Conservation (phyloP, 2,797 vertebrate species). For the Chloroceryle amazona region DNA sequence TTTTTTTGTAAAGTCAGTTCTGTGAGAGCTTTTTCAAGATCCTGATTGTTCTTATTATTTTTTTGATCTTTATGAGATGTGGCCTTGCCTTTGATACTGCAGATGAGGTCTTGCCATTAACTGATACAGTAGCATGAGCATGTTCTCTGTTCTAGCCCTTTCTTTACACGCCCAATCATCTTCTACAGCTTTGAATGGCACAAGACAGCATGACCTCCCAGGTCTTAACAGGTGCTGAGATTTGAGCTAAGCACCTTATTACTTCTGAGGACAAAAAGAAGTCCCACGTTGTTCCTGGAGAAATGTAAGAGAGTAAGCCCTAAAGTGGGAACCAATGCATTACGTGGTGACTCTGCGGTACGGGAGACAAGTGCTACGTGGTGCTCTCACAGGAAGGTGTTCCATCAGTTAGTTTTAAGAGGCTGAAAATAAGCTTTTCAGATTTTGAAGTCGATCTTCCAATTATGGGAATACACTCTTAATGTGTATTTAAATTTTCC, state of each 20-base stretch:
- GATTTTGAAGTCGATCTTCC: neutral
- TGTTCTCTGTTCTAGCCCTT: neutral
- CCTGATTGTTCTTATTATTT: neutral
- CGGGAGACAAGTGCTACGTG: neutral
- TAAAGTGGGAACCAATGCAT: neutral
- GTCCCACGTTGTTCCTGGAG: neutral
- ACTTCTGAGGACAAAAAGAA: neutral
- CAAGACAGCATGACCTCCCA: neutral
- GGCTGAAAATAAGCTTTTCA: constrained; percentile 29
- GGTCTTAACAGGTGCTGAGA: neutral
- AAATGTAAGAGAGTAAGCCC: neutral
- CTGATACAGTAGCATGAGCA: accelerated
- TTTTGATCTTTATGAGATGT: neutral
- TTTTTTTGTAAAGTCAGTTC: neutral
- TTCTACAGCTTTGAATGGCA: neutral
- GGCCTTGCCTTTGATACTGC: neutral
- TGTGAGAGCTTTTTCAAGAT: neutral
- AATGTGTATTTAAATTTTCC: constrained; percentile 6
- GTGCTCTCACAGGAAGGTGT: neutral
- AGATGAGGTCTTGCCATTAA: neutral
- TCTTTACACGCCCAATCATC: accelerated
- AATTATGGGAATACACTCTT: neutral
- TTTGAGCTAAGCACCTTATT: neutral
- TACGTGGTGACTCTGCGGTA: neutral
- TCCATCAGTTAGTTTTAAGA: constrained; percentile 11